Evolutionary conservation across 2,113 vertebrate species (phyloP).

Genomic region (Drymodes brunneopygia): DNA sequence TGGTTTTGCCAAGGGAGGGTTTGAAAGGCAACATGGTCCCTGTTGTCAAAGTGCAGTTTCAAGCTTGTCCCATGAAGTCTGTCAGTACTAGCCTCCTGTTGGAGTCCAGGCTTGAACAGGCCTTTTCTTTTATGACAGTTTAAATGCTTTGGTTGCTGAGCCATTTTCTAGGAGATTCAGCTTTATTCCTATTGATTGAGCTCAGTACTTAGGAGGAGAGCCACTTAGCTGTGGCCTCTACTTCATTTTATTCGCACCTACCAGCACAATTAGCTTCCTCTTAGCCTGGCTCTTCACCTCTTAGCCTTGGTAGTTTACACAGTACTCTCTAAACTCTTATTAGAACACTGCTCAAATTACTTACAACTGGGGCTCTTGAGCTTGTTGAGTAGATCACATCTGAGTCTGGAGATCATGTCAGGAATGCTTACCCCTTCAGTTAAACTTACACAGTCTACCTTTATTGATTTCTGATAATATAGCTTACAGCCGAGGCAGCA

Average conservation of each 20-base stretch:
- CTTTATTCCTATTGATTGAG: not conserved
- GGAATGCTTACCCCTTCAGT: not conserved
- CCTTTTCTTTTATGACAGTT: not conserved
- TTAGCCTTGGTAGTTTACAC: not conserved
- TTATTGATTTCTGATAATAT: not conserved
- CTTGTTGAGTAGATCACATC: not conserved
- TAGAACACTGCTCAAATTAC: not conserved
- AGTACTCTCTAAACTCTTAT: not conserved
- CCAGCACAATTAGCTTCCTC: not conserved
- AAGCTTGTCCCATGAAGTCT: not conserved
- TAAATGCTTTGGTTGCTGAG: not conserved
- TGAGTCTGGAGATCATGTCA: not conserved
- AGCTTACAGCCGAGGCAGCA: not conserved
- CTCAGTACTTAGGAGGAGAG: not conserved
- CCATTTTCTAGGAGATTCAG: not conserved
- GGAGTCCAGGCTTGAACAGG: not conserved
- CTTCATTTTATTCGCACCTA: constrained; percentile 23
- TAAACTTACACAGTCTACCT: not conserved
- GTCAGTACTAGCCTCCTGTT: not conserved
- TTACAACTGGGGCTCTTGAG: not conserved
- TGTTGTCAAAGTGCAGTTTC: not conserved
- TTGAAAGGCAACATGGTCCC: not conserved
- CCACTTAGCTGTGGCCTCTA: not conserved
- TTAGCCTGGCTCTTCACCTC: not conserved
- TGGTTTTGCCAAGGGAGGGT: not conserved